phyloP scores from a whole-genome alignment of 2,113 vertebrate genomes.

The Nesogale talazaci region DNA sequence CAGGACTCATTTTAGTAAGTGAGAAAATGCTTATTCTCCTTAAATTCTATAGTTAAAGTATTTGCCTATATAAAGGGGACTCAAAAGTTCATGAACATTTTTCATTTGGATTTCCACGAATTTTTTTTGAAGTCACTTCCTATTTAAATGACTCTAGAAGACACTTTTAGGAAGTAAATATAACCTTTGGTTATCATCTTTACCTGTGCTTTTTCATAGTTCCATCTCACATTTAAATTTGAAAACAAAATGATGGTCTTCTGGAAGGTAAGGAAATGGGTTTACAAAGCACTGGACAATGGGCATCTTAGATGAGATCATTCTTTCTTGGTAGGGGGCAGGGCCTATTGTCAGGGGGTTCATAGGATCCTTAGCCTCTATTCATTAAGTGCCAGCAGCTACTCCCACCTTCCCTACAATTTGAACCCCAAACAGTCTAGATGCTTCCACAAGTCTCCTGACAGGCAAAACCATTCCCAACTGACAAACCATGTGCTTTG shows the following conservation, averaged over 20 bases:
- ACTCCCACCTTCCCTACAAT: not conserved
- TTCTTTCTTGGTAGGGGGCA: not conserved
- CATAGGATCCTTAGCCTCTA: not conserved
- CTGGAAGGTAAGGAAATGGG: not conserved
- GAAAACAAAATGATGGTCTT: constrained; percentile 37
- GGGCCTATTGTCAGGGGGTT: not conserved
- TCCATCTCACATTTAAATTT: not conserved
- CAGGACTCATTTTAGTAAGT: not conserved
- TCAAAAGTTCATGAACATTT: too few species aligned
- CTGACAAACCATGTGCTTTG: not conserved
- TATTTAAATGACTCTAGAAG: constrained; percentile 3
- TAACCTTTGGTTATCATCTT: not conserved
- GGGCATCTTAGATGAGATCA: not conserved
- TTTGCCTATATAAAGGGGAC: not conserved
- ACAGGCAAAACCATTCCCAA: not conserved
- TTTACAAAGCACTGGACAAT: not conserved
- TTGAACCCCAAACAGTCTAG: not conserved
- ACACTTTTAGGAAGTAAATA: not conserved
- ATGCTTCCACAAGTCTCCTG: not conserved
- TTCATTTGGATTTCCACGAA: too few species aligned
- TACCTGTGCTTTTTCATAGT: not conserved
- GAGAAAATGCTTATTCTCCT: not conserved
- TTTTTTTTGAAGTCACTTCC: not conserved
- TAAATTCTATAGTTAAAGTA: constrained; percentile 45
- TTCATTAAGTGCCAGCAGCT: not conserved